Base-by-base conservation (phyloP, 1,140 invertebrate species). In the Atta texana region DNA sequence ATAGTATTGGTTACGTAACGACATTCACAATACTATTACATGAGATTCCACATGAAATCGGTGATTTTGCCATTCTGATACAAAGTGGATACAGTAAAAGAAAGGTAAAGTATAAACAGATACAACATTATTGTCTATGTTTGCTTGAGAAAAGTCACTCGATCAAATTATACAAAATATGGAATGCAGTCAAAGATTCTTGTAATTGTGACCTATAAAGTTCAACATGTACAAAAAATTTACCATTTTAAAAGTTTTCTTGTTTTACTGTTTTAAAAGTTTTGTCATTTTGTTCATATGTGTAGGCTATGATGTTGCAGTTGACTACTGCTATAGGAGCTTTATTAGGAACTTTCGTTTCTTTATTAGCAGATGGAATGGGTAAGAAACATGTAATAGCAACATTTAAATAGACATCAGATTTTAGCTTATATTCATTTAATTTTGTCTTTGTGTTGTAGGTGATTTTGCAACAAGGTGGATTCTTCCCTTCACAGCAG, bases 21-120 rank as follows among this genome's bases (percentile, higher is more conserved):
- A 99, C 98, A 24, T 95, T 98, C 34, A 99, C 98, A 1, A 99
- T 99, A 93, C 96, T 99, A 39, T 95, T 99, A 53, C 99, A 99
- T 95, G 99, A 99, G 96, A 97, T 99, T 87, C 99, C 99, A 71
- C 99, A 99, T 96, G 99, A 99, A 96, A 99, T 99, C 93, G 99
- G 99, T 72, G 99, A 99, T 95, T 99, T 99, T 96, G 99, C 99
- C 51, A 99, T 99, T 95, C 96, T 99, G 28, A 97, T 99, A 75
- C 98, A 99, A 95, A 98, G 98, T 88, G 99, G 99, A 39, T 99
- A 98, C 92, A 97, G 97, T 59, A 97, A 98, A 91, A 97, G 95
- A 95, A 98, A 98, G 96, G 97, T 97, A 94, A 89, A 21, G 63
- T 34, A 78, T 34, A 24, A 24, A 49, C 49, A 18, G 1, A 18